Percentiles rank a stretch among this genome's conserved stretches.
phyloP scores from a whole-genome alignment of 1,140 invertebrate genomes.

The Diorhabda elongata region DNA sequence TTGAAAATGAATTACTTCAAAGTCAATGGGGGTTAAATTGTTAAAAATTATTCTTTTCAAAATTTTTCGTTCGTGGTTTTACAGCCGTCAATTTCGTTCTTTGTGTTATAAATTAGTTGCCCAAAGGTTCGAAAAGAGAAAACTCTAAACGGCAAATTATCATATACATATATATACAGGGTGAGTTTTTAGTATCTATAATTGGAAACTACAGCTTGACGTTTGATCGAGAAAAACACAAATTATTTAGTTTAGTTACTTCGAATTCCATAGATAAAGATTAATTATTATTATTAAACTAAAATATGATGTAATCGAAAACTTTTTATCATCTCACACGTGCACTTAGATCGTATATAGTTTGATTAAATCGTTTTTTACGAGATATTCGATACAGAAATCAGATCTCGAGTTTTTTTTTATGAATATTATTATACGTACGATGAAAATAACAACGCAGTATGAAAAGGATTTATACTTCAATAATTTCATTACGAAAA shows the following conservation, averaged over 20 bases:
- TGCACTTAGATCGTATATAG: too few relatives aligned
- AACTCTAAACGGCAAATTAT: background rate
- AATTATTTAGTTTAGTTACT: too few relatives aligned
- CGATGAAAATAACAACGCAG: too few relatives aligned
- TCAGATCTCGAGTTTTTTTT: background rate
- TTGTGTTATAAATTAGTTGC: background rate
- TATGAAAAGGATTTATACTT: slow-evolving; percentile 3
- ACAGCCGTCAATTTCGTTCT: background rate
- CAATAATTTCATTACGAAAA: background rate
- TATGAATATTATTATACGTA: too few relatives aligned
- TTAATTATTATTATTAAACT: too few relatives aligned
- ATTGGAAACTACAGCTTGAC: too few relatives aligned
- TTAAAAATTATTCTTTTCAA: background rate
- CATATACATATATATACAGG: background rate
- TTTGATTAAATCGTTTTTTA: too few relatives aligned
- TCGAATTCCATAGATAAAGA: too few relatives aligned
- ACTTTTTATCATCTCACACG: too few relatives aligned
- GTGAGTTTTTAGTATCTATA: background rate
- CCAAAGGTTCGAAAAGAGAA: background rate
- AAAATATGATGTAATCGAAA: too few relatives aligned
- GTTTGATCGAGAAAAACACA: too few relatives aligned
- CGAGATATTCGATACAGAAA: slow-evolving; percentile 1
- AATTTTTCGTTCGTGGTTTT: background rate
- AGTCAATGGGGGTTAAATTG: background rate
- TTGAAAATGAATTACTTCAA: background rate